A percentile compares a stretch with the other conserved stretches of the same genome.
phyloP scores from a whole-genome alignment of 2,888 invertebrate species.

The Drosophila paracracens region DNA sequence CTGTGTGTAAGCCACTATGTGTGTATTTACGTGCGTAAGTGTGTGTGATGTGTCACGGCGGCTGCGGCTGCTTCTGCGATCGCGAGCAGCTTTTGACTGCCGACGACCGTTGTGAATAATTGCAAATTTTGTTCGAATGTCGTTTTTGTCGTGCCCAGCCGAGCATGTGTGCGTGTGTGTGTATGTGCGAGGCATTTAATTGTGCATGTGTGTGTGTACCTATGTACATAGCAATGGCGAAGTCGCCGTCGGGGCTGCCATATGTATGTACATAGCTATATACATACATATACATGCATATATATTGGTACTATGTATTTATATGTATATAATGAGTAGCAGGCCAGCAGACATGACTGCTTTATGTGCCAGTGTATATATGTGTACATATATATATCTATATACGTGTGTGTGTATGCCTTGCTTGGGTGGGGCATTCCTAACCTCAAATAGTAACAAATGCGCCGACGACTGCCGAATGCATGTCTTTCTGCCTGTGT shows the following conservation, averaged over 20 bases:
- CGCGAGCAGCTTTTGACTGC: conserved; percentile 72
- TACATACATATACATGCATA: conserved; percentile 31
- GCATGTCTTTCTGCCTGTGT: conserved; percentile 49
- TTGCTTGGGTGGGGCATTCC: conserved; percentile 82
- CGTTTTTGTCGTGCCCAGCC: conserved; percentile 64
- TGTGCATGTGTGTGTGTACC: conserved; percentile 34
- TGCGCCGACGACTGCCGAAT: conserved; percentile 57
- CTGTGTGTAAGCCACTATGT: conserved; percentile 25
- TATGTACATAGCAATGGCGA: conserved; percentile 25
- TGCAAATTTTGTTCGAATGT: conserved; percentile 77
- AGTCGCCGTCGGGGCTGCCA: conserved; percentile 10
- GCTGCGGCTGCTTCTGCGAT: conserved; percentile 57
- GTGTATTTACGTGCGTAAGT: conserved; percentile 12
- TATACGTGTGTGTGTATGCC: conserved; percentile 26
- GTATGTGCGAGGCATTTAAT: conserved; percentile 34
- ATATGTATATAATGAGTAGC: conserved; percentile 51
- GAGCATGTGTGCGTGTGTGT: conserved; percentile 45
- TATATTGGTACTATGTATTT: conserved; percentile 31
- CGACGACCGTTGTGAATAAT: conserved; percentile 76
- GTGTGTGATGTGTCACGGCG: conserved; percentile 60
- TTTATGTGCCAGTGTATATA: conserved; percentile 43
- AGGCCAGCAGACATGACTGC: conserved; percentile 68
- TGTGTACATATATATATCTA: background rate
- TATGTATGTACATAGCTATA: conserved; percentile 46
- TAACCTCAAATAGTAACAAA: conserved; percentile 76